phyloP scores from a whole-genome alignment of 2,113 vertebrate genomes.

The Jacana jacana region DNA sequence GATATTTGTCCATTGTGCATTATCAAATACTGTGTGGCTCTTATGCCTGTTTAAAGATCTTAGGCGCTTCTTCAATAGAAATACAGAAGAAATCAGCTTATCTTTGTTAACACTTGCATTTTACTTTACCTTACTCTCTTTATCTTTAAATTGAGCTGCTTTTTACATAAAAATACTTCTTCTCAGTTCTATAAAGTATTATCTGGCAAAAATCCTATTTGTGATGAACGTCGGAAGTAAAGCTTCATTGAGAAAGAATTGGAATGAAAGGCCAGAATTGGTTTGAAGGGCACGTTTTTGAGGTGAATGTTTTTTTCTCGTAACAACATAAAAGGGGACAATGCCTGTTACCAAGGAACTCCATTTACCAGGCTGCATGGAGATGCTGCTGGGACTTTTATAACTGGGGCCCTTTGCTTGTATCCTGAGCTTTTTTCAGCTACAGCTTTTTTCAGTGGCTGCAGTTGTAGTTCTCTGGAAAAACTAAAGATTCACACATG shows the following conservation, averaged over 20 bases:
- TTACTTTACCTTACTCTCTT: neutral
- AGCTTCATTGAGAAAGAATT: neutral
- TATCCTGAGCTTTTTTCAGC: neutral
- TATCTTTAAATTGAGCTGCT: conserved; percentile 30
- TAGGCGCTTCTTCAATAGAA: neutral
- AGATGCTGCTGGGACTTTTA: neutral
- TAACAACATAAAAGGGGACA: no score
- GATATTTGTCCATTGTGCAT: neutral
- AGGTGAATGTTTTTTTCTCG: neutral
- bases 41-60: neutral
- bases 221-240: neutral
- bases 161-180: neutral
- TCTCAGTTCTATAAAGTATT: neutral
- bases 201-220: neutral
- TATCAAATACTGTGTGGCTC: neutral
- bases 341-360: neutral
- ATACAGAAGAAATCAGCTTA: neutral
- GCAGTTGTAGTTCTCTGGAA: neutral
- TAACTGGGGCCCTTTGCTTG: neutral
- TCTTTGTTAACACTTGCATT: conserved; percentile 27
- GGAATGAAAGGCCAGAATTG: neutral
- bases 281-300: neutral
- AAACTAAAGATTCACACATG: neutral
- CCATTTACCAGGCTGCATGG: neutral
- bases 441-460: neutral